Evolutionary conservation across 2,113 vertebrate genomes (phyloP).

Genomic region (Salvator merianae): DNA sequence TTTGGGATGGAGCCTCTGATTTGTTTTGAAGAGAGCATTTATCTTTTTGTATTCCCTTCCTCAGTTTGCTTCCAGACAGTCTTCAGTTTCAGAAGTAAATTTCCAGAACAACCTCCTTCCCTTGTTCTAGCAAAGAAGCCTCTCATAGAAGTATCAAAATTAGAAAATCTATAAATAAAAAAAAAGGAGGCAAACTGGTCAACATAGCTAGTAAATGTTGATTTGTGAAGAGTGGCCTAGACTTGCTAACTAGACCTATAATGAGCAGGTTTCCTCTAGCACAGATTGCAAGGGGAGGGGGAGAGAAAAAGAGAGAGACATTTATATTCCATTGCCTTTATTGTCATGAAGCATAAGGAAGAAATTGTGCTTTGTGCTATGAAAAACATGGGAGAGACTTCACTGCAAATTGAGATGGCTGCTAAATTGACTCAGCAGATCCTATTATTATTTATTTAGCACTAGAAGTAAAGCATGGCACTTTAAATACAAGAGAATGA

Average conservation of each 20-base stretch:
- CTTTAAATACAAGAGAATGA: constrained; percentile 52
- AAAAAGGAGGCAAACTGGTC: background rate
- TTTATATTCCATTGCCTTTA: constrained; percentile 47
- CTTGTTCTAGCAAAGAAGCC: too few relatives aligned
- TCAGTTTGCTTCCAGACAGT: background rate
- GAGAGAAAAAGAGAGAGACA: constrained; percentile 41
- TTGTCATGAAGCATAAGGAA: constrained; percentile 36
- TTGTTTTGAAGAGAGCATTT: too few relatives aligned
- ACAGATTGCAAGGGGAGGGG: too few relatives aligned
- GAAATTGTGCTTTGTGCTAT: constrained; percentile 38
- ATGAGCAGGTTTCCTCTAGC: constrained; percentile 48
- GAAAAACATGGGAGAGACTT: constrained; percentile 43
- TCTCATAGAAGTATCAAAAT: background rate
- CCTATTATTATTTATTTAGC: constrained; percentile 62
- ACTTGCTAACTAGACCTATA: constrained; percentile 31
- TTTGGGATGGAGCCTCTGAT: too few relatives aligned
- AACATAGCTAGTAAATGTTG: background rate
- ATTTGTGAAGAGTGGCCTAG: constrained; percentile 36
- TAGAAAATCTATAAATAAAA: constrained; percentile 14
- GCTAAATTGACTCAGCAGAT: constrained; percentile 54
- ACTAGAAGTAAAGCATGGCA: constrained; percentile 47
- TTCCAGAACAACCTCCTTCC: background rate
- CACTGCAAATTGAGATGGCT: constrained; percentile 61
- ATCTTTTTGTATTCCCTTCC: too few relatives aligned
- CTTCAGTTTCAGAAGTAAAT: background rate